Evolutionary conservation across 2,888 invertebrate genomes (phyloP), one percentile per base, ranked within the genome.

Genomic region (Calameuta idolon): DNA sequence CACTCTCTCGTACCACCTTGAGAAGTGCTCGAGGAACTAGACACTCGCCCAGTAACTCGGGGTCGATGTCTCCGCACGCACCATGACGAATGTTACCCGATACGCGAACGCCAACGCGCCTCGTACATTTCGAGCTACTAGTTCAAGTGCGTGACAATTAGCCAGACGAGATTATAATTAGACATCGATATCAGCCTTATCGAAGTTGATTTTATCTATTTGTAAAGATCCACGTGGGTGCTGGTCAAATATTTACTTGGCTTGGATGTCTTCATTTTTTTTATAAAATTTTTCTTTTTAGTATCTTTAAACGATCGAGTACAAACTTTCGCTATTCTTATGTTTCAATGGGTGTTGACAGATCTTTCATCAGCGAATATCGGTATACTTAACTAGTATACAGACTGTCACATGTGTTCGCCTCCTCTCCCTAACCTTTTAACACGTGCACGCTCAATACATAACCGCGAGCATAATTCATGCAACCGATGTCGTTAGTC

Each of bases 51-150:
- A 71, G 71, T 34, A 71, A 71, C 71, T 75, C 83, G 89, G 86
- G 89, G 88, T 88, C 88, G 88, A 88, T 84, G 89, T 87, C 88
- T 89, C 85, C 85, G 86, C 86, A 84, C 81, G 82, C 85, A 87
- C 87, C 89, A 87, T 89, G 88, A 89, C 89, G 87, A 87, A 87
- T 87, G 86, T 86, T 85, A 85, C 81, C 77, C 85, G 86, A 87
- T 83, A 84, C 81, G 76, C 33, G 5, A 68, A 74, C 69, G 68
- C 34, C 71, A 34, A 71, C 71, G 71, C 23, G 55, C 9, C 55
- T 55, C 9, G 23, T 55, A 15, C 55, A 23, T 55, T 55, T 55
- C 5, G 9, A 55, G 55, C 9, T 23, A 23, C 55, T 55, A 55
- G 55, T 55, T 55, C 55, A 55, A 55, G 55, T 71, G 12, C 71